A percentile compares a stretch with the other conserved stretches of the same genome.
phyloP scores from a whole-genome alignment of 2,888 invertebrate species.

The Geophilus truncorum region DNA sequence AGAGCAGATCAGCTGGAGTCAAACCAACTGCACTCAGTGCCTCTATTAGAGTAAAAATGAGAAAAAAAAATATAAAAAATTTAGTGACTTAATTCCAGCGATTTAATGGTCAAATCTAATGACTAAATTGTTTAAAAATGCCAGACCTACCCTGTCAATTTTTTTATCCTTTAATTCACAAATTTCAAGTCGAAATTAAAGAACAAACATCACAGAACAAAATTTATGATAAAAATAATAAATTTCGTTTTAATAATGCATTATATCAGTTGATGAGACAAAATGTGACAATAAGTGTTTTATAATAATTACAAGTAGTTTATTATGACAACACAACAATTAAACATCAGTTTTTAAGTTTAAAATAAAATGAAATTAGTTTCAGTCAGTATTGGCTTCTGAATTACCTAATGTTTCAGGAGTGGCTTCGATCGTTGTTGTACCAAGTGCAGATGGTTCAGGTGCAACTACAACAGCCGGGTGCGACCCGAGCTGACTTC shows the following conservation, averaged over 20 bases:
- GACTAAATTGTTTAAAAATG: background rate
- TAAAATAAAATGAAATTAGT: background rate
- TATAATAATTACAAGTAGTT: background rate
- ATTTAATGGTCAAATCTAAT: background rate
- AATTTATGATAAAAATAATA: background rate
- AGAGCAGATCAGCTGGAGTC: slow-evolving; percentile 32
- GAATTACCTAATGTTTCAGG: slow-evolving; percentile 28
- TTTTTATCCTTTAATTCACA: background rate
- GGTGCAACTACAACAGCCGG: slow-evolving; percentile 30
- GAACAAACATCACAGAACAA: background rate
- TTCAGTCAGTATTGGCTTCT: background rate
- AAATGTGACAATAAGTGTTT: background rate
- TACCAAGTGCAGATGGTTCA: slow-evolving; percentile 4
- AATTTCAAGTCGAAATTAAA: background rate
- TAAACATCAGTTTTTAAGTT: too few species aligned
- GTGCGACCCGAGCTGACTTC: slow-evolving; percentile 15
- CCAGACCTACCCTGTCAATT: background rate
- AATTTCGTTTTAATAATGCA: background rate
- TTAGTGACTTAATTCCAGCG: background rate
- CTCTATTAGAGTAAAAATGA: slow-evolving; percentile 30
- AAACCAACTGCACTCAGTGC: slow-evolving; percentile 35
- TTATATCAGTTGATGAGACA: background rate
- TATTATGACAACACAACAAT: background rate
- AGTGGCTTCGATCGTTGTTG: slow-evolving; percentile 22
- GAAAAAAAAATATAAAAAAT: slow-evolving; percentile 1